Percentiles rank a stretch among this genome's conserved stretches.
Conservation (phyloP, 2,888 invertebrate species). For the Nomada ruficornis region DNA sequence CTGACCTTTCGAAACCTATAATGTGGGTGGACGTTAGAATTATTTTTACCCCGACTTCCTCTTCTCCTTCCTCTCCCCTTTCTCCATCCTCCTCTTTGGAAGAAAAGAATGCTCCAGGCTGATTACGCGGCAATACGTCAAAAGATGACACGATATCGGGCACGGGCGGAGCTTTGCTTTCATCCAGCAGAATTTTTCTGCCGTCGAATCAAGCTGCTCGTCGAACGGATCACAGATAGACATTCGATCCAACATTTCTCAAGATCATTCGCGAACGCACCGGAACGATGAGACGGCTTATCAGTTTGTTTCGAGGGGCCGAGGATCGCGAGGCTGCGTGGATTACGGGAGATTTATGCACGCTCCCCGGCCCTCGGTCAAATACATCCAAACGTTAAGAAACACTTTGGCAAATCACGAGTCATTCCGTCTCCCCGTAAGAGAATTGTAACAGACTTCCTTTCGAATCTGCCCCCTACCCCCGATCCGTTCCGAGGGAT, state of each 20-base stretch:
- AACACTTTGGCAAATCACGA: slow-evolving; percentile 28
- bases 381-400: not conserved
- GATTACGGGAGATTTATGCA: not conserved
- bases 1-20: not conserved
- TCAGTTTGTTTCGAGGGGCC: not conserved
- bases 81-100: not conserved
- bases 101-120: not conserved
- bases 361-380: not conserved
- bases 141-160: slow-evolving; percentile 1
- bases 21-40: slow-evolving; percentile 28
- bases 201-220: not conserved
- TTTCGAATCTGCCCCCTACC: not conserved
- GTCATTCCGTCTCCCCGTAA: not conserved
- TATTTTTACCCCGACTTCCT: not conserved
- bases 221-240: not conserved
- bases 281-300: not conserved
- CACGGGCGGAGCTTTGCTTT: slow-evolving; percentile 15
- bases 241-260: not conserved
- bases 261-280: not conserved
- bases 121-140: slow-evolving; percentile 13
- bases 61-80: not conserved
- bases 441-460: not conserved
- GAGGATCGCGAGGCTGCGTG: not conserved
- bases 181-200: not conserved
- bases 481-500: not conserved